Evolutionary conservation across 2,888 invertebrate species (phyloP).

Genomic region (Cryptocephalus primarius): DNA sequence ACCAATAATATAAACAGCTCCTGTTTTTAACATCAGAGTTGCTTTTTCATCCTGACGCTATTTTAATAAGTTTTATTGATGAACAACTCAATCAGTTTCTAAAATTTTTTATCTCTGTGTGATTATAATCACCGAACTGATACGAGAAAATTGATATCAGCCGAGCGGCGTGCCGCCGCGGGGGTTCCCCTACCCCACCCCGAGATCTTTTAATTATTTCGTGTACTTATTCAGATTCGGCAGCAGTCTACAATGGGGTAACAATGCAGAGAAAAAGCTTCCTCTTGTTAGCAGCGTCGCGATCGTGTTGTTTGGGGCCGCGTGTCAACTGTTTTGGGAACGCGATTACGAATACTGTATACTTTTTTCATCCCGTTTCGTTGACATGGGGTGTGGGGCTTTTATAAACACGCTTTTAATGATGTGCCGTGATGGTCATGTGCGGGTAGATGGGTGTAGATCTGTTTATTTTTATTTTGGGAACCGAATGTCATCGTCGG

Average conservation of each 20-base stretch:
- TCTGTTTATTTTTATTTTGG: conserved; percentile 6
- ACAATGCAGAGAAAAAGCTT: conserved; percentile 16
- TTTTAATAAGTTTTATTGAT: too few species aligned
- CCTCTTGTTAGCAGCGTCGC: conserved; percentile 16
- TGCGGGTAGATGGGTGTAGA: conserved; percentile 3
- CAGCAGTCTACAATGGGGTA: conserved; percentile 17
- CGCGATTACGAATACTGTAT: conserved; percentile 17
- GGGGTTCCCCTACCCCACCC: conserved; percentile 19
- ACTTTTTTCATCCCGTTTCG: conserved; percentile 12
- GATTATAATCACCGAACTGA: too few species aligned
- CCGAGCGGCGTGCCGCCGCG: conserved; percentile 9
- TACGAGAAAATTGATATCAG: conserved; percentile 13
- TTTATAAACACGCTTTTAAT: conserved; percentile 16
- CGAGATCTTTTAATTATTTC: conserved; percentile 21
- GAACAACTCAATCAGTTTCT: too few species aligned
- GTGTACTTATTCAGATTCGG: conserved; percentile 25
- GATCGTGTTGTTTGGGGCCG: conserved; percentile 20
- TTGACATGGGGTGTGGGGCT: conserved; percentile 12
- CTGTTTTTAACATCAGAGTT: too few species aligned
- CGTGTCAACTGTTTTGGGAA: conserved; percentile 25
- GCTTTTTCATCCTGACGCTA: too few species aligned
- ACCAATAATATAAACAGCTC: too few species aligned
- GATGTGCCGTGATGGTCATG: conserved; percentile 11
- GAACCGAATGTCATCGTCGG: neutral
- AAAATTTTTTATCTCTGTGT: too few species aligned